phyloP scores from a whole-genome alignment of 1,140 invertebrate genomes.

The Pseudobourletiella spinata region DNA sequence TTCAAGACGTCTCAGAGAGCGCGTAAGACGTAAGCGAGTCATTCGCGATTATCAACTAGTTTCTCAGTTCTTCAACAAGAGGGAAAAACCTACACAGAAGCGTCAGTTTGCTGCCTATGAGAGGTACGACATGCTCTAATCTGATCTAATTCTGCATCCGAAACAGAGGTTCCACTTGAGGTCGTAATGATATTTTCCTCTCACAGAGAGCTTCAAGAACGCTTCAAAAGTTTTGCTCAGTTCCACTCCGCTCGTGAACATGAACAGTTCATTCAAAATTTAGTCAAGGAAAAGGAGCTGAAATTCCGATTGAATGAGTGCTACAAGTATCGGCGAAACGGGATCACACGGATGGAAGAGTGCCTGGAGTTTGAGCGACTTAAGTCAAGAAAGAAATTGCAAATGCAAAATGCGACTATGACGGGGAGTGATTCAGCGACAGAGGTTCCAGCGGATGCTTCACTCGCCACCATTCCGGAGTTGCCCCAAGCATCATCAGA shows the following conservation, averaged over 20 bases:
- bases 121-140: constrained; percentile 52
- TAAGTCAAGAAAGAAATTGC: constrained; percentile 4
- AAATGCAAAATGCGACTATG: background rate
- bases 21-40: constrained; percentile 75
- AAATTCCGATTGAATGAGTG: constrained; percentile 71
- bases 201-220: constrained; percentile 51
- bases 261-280: constrained; percentile 57
- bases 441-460: background rate
- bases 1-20: constrained; percentile 67
- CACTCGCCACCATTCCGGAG: too few species aligned
- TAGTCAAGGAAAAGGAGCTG: constrained; percentile 74
- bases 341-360: constrained; percentile 44
- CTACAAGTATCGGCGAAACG: constrained; percentile 67
- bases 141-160: too few species aligned
- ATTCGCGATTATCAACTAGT: constrained; percentile 78
- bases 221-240: constrained; percentile 72
- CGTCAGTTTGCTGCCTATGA: constrained; percentile 49
- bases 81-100: constrained; percentile 46
- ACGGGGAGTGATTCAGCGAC: background rate
- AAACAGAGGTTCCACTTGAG: too few species aligned
- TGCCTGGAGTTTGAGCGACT: constrained; percentile 19
- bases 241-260: constrained; percentile 78
- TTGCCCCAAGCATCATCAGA: background rate
- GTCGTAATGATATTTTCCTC: too few species aligned
- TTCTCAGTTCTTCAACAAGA: constrained; percentile 63